Evolutionary conservation across 1,140 invertebrate genomes (phyloP).

Genomic region (Trigoniulus corallinus): DNA sequence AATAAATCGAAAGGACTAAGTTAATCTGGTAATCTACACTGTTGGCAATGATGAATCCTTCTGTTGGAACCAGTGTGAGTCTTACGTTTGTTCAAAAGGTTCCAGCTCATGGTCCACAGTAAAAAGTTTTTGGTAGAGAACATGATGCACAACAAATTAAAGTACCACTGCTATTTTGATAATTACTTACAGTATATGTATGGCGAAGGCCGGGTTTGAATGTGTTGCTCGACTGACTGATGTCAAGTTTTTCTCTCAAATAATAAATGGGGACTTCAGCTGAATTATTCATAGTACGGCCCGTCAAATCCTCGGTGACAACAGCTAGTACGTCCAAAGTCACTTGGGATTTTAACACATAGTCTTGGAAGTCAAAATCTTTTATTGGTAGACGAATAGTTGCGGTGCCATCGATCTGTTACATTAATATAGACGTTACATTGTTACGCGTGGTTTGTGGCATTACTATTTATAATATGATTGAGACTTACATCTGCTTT

Average conservation of each 20-base stretch:
- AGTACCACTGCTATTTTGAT: no score
- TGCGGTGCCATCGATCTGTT: constrained; percentile 37
- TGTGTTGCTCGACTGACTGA: constrained; percentile 40
- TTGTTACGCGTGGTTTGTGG: not conserved
- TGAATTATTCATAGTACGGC: constrained; percentile 60
- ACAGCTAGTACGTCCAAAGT: constrained; percentile 42
- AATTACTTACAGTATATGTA: constrained; percentile 54
- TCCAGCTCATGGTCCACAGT: no score
- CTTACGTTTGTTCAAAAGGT: no score
- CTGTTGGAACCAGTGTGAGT: no score
- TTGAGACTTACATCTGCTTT: not conserved
- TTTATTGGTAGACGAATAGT: constrained; percentile 50
- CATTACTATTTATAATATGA: not conserved
- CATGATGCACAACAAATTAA: no score
- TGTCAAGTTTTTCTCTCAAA: constrained; percentile 63
- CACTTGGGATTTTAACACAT: constrained; percentile 51
- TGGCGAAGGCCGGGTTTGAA: constrained; percentile 78
- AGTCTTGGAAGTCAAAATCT: constrained; percentile 46
- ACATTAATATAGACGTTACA: constrained; percentile 17
- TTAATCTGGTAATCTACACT: no score
- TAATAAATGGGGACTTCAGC: constrained; percentile 53
- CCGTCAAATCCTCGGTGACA: constrained; percentile 61
- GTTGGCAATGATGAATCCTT: no score
- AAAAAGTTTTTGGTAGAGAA: no score
- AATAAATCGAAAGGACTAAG: no score